These are phyloP conservation scores for Agelas oroides DNA, from an alignment of 37 sponge, comb jelly and placozoan species.

Conservation along the genomic window DNA sequence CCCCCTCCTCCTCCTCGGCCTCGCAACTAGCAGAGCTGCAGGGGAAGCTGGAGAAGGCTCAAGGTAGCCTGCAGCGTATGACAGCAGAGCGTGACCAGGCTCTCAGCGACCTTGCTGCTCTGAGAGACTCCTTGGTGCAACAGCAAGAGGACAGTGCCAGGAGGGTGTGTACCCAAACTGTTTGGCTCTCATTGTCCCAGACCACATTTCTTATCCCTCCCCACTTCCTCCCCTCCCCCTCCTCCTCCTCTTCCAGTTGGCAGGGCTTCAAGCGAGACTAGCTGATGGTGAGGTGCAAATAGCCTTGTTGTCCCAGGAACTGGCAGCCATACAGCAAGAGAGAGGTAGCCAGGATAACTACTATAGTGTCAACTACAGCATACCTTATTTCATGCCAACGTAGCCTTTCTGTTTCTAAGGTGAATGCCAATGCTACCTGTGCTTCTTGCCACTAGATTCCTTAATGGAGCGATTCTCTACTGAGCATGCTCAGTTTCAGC, in stretches of 20 bases:
- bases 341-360: conserved; percentile 1
- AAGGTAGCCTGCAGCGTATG: conserved; percentile 14
- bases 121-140: conserved; percentile 47
- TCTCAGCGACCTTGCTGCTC: conserved; percentile 40
- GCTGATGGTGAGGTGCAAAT: conserved; percentile 29
- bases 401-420: too few relatives aligned
- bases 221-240: too few relatives aligned
- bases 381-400: too few relatives aligned
- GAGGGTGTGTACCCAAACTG: conserved; percentile 35
- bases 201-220: too few relatives aligned
- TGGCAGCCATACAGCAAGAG: conserved; percentile 1
- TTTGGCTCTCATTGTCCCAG: too few relatives aligned
- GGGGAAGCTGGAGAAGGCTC: conserved; percentile 12
- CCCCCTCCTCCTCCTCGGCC: neutral
- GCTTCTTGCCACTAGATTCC: neutral
- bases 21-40: conserved; percentile 19
- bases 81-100: conserved; percentile 62
- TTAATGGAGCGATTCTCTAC: conserved; percentile 19
- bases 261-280: conserved; percentile 22
- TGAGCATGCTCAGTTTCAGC: conserved; percentile 60
- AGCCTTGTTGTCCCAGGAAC: conserved; percentile 8
- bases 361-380: too few relatives aligned
- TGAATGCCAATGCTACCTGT: too few relatives aligned
- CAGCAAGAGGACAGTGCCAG: conserved; percentile 46
- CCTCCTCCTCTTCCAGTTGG: conserved; percentile 15